Base-by-base conservation (phyloP, 2,797 vertebrate genomes). In the Aeoliscus strigatus region DNA sequence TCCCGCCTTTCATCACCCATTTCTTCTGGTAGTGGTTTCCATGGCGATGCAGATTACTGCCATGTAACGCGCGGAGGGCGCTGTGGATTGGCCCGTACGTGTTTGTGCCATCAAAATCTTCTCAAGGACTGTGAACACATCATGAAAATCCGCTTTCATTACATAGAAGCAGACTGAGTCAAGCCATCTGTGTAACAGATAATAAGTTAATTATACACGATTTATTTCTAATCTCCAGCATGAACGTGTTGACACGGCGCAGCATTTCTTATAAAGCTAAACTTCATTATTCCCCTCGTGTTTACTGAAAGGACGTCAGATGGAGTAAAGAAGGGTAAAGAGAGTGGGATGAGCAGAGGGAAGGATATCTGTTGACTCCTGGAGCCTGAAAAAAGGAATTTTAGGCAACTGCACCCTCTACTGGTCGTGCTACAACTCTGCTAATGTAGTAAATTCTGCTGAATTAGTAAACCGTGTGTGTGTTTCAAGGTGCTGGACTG, bases 401-500 rank as follows among this genome's bases (percentile, higher is more conserved):
- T n/a, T n/a, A n/a, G n/a, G n/a, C 41, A 12, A 56, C 52, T 60
- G 44, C 45, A 32, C 75, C 80, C 51, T 53, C 79, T 80, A 55
- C 52, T 78, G 80, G 8, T 56, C 3, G 0, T 14, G 54, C n/a
- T n/a, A n/a, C n/a, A n/a, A n/a, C n/a, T n/a, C n/a, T n/a, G n/a
- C n/a, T n/a, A n/a, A n/a, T n/a, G n/a, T n/a, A n/a, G n/a, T n/a
- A n/a, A n/a, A n/a, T n/a, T n/a, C n/a, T n/a, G n/a, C n/a, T n/a
- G n/a, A n/a, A n/a, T n/a, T n/a, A n/a, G n/a, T n/a, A n/a, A 8
- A 12, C 16, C 11, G 29, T 50, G 37, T 26, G 34, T 46, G 29
- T 53, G 9, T 57, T 51, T 71, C 63, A 60, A 97, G 96, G 96
- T 98, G 4, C 67, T 97, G 78, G 94, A 99, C 81, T 98, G 96